phyloP scores from a whole-genome alignment of 1,140 invertebrate species.

The Lerema accius region DNA sequence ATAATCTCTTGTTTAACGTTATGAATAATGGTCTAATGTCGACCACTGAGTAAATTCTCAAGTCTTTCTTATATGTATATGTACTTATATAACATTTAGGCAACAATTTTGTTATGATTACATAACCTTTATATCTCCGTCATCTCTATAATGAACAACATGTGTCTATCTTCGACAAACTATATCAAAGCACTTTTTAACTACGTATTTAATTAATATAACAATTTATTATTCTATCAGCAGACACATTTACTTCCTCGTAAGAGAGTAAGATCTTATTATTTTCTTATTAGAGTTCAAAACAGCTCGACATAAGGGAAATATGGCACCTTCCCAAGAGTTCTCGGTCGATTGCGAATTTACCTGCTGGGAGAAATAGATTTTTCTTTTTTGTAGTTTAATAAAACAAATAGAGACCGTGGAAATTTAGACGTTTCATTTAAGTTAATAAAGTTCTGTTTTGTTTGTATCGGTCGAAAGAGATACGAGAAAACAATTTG shows the following conservation, averaged over 20 bases:
- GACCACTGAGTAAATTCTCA: too few relatives aligned
- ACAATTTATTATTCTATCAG: conserved; percentile 5
- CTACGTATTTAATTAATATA: too few relatives aligned
- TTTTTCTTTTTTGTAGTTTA: conserved; percentile 35
- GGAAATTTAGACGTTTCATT: conserved; percentile 15
- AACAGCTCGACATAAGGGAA: conserved; percentile 8
- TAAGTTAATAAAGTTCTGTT: conserved; percentile 5
- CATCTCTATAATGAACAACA: too few relatives aligned
- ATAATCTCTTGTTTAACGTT: too few relatives aligned
- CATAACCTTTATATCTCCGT: too few relatives aligned
- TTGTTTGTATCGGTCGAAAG: neutral
- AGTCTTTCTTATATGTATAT: too few relatives aligned
- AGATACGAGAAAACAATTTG: neutral
- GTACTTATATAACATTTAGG: too few relatives aligned
- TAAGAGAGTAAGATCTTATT: neutral
- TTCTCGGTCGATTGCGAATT: conserved; percentile 51
- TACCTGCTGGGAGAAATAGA: conserved; percentile 49
- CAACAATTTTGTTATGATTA: too few relatives aligned
- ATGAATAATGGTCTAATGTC: too few relatives aligned
- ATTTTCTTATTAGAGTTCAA: neutral
- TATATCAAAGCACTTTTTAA: too few relatives aligned
- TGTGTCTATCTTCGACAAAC: too few relatives aligned
- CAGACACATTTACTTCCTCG: neutral
- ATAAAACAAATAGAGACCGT: conserved; percentile 17
- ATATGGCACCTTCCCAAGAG: conserved; percentile 39